Conservation (phyloP, 64 coral and sea anemone species). For the Actinia tenebrosa region DNA sequence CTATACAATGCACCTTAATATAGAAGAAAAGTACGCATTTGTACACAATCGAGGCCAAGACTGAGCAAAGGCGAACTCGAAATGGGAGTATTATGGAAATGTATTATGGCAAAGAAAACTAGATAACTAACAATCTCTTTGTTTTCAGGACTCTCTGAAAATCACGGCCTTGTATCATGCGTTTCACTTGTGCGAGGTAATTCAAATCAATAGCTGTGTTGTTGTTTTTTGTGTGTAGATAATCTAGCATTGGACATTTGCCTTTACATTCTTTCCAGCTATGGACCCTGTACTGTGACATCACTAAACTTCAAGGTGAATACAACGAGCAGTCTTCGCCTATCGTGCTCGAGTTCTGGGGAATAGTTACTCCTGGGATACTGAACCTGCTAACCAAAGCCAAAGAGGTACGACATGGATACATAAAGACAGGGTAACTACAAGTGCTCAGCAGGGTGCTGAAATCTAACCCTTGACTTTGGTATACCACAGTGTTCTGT, state of each 20-base stretch:
- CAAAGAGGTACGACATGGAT: slow-evolving; percentile 57
- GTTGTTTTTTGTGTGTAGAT: not conserved
- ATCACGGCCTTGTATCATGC: slow-evolving; percentile 84
- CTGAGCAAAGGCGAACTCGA: no score
- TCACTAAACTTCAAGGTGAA: slow-evolving; percentile 72
- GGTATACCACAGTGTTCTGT: not conserved
- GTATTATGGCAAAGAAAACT: no score
- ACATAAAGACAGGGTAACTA: not conserved
- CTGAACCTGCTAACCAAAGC: slow-evolving; percentile 71
- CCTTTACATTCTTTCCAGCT: slow-evolving; percentile 21
- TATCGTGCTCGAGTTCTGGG: slow-evolving; percentile 89
- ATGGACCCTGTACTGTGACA: slow-evolving; percentile 92
- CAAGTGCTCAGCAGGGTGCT: not conserved
- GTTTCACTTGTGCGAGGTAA: slow-evolving; percentile 85
- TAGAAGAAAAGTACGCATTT: no score
- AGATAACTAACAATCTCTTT: no score
- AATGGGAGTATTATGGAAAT: no score
- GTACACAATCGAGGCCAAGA: no score
- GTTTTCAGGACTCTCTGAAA: slow-evolving; percentile 69
- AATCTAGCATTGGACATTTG: not conserved
- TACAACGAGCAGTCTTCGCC: slow-evolving; percentile 55
- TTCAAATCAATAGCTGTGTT: not conserved
- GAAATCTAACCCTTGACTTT: not conserved
- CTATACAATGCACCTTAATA: no score
- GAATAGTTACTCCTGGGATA: slow-evolving; percentile 85